phyloP scores from a whole-genome alignment of 2,888 invertebrate genomes.

The Graphium colonna region DNA sequence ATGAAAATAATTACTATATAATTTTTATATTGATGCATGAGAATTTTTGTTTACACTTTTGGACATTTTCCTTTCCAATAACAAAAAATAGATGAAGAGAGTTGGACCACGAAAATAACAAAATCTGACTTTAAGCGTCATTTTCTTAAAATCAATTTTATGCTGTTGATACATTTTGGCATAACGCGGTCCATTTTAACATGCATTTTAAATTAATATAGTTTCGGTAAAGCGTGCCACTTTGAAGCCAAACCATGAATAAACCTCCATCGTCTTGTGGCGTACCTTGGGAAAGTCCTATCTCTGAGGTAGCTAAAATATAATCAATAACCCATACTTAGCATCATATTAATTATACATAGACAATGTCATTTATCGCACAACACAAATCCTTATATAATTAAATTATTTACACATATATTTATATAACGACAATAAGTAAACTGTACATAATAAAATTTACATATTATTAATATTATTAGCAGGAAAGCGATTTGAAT shows the following conservation, averaged over 20 bases:
- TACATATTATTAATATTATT: not conserved
- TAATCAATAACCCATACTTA: constrained; percentile 50
- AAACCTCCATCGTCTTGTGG: constrained; percentile 53
- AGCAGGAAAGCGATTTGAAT: constrained; percentile 33
- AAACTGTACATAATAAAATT: not conserved
- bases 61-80: too few species aligned
- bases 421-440: constrained; percentile 25
- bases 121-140: too few species aligned
- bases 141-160: too few species aligned
- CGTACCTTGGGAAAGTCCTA: constrained; percentile 95
- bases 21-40: too few species aligned
- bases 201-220: constrained; percentile 50
- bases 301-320: constrained; percentile 92
- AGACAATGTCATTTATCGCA: constrained; percentile 13
- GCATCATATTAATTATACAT: constrained; percentile 9
- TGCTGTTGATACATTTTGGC: too few species aligned
- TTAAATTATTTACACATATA: constrained; percentile 25
- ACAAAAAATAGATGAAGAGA: too few species aligned
- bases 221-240: constrained; percentile 65
- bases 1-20: too few species aligned
- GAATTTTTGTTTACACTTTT: too few species aligned
- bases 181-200: too few species aligned
- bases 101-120: too few species aligned
- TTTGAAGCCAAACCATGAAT: constrained; percentile 63
- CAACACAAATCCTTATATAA: too few species aligned